Conservation (phyloP, 2,888 invertebrate species). For the Mythimna impura region DNA sequence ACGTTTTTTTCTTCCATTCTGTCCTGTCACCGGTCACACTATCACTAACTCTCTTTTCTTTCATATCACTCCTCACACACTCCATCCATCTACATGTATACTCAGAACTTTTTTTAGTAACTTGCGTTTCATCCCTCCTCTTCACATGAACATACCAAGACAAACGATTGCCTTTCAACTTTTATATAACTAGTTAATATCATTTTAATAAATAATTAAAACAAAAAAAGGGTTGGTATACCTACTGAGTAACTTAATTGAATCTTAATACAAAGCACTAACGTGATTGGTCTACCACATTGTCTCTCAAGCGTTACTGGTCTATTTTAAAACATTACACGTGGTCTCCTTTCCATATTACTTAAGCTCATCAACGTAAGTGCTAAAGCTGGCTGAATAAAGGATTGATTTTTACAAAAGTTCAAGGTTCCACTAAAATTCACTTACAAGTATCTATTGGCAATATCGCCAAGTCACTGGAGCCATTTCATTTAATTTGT, state of each 20-base stretch:
- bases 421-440: conserved; percentile 43
- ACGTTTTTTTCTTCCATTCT: too few relatives aligned
- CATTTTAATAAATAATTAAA: too few relatives aligned
- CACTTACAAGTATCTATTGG: conserved; percentile 39
- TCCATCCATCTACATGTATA: too few relatives aligned
- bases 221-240: too few relatives aligned
- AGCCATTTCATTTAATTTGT: conserved; percentile 36
- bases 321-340: conserved; percentile 16
- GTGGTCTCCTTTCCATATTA: neutral
- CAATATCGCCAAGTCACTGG: conserved; percentile 43
- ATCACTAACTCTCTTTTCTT: too few relatives aligned
- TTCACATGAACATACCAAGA: too few relatives aligned
- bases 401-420: conserved; percentile 27
- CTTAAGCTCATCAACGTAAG: conserved; percentile 29
- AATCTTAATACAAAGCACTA: neutral
- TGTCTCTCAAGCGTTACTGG: neutral
- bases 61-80: too few relatives aligned
- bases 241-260: too few relatives aligned
- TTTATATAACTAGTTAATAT: neutral
- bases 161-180: too few relatives aligned
- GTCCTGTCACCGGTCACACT: too few relatives aligned
- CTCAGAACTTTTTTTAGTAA: too few relatives aligned
- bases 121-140: too few relatives aligned
- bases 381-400: conserved; percentile 12
- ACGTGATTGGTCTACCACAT: neutral